Evolutionary conservation across 2,113 vertebrate species (phyloP), one percentile per base, ranked within the genome.

Genomic region (Cynocephalus volans): DNA sequence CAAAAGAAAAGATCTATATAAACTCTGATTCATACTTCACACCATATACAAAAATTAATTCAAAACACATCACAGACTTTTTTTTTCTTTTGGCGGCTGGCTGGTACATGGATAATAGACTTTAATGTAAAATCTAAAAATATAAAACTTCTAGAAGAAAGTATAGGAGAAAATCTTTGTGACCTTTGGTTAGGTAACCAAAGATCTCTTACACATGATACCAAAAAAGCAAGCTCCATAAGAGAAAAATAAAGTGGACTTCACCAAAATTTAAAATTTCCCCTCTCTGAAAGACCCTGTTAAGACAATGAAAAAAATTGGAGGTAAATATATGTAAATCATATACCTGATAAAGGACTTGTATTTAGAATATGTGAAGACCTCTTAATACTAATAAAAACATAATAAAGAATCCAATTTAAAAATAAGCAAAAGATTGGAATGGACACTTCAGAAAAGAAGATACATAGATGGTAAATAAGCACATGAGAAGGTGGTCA

Each of bases 71-170:
- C 36, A 75, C 0, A 64, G n/a, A 76, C 12, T 56, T 76, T 83
- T 41, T 41, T 41, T 41, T 41, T 41, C 41, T 41, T 41, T 41
- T 41, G 41, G 41, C 41, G 4, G 41, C 41, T 41, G 41, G 41
- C 41, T 41, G 41, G 41, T 41, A 41, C 41, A 41, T 41, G 41
- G 41, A 41, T 41, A 41, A 41, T 0, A 64, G n/a, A 76, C 12
- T 56, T 76, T 83, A 58, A 95, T 28, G 17, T 56, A 83, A 83
- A 88, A 52, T 60, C 54, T 88, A 52, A 94, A 88, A 64, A 64
- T 36, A 83, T 17, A 36, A 56, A 65, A 48, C 48, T 48, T 83
- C 26, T n/a, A 60, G 36, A 50, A n/a, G 77, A 58, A 64, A 64
- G 21, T 17, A 79, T 14, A 86, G 28, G 58, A 65, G 58, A 79